Conservation (phyloP, 2,797 vertebrate genomes). For the Gymnodraco acuticeps region DNA sequence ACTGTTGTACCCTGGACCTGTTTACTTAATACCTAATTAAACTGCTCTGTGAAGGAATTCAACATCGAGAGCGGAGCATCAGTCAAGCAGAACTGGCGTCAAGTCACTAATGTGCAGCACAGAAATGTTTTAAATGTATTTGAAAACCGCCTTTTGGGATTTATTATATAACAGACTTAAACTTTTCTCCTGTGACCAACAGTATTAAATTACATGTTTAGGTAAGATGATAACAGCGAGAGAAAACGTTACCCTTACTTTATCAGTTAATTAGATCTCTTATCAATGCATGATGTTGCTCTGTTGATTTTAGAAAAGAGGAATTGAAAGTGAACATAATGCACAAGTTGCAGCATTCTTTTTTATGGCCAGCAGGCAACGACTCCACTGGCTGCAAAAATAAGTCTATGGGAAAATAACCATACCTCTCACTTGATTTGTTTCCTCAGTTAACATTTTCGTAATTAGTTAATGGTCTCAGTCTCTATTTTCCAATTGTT, state of each 20-base stretch:
- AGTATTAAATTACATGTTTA: background rate
- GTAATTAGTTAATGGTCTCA: too few relatives aligned
- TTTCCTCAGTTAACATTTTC: too few relatives aligned
- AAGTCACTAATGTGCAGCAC: constrained; percentile 55
- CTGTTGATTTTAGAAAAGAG: background rate
- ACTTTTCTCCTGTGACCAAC: constrained; percentile 9
- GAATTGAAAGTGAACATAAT: too few relatives aligned
- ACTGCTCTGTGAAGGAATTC: constrained; percentile 64
- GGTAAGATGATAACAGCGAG: background rate
- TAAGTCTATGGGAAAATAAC: background rate
- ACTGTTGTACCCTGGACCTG: constrained; percentile 65
- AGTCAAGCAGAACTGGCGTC: constrained; percentile 57
- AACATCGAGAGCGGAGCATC: constrained; percentile 40
- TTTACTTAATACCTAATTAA: constrained; percentile 77
- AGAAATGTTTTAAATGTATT: constrained; percentile 44
- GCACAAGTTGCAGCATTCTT: background rate
- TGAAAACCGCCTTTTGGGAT: constrained; percentile 41
- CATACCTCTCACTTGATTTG: too few relatives aligned
- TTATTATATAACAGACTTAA: constrained; percentile 35
- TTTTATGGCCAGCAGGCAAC: background rate
- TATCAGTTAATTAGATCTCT: background rate
- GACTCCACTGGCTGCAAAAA: background rate
- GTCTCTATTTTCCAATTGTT: too few relatives aligned
- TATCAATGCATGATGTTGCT: too few relatives aligned
- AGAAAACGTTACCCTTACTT: background rate